Conservation (phyloP, 92 coral and sea anemone genomes). For the Zoanthus solanderi region DNA sequence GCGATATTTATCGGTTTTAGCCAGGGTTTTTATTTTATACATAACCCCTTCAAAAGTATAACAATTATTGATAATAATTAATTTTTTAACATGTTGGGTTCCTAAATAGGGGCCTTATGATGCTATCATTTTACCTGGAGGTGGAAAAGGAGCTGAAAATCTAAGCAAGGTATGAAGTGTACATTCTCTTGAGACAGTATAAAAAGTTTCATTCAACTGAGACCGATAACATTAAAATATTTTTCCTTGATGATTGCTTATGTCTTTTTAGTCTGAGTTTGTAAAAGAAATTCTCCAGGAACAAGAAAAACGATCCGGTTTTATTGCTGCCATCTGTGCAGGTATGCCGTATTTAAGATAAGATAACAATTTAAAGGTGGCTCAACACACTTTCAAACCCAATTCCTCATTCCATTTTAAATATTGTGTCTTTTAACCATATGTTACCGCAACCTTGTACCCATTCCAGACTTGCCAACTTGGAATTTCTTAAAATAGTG, state of each 20-base stretch:
- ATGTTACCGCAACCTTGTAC: too few species aligned
- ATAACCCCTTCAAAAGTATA: too few species aligned
- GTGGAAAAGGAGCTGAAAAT: slow-evolving; percentile 84
- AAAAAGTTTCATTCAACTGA: background rate
- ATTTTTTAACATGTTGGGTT: background rate
- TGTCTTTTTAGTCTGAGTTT: slow-evolving; percentile 64
- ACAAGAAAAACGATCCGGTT: slow-evolving; percentile 87
- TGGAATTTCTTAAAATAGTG: too few species aligned
- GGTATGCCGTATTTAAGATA: slow-evolving; percentile 54
- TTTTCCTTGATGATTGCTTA: background rate
- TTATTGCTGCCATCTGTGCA: slow-evolving; percentile 98
- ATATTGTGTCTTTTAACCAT: too few species aligned
- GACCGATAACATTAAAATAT: background rate
- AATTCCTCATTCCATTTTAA: too few species aligned
- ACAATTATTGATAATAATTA: too few species aligned
- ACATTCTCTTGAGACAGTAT: background rate
- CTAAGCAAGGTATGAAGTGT: slow-evolving; percentile 75
- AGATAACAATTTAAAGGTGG: background rate
- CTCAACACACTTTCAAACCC: background rate
- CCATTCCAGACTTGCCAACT: too few species aligned
- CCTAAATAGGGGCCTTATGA: slow-evolving; percentile 85
- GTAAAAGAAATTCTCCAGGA: slow-evolving; percentile 89
- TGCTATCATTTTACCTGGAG: slow-evolving; percentile 95
- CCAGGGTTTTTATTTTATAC: too few species aligned
- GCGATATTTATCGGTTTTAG: too few species aligned